Base-by-base conservation (phyloP, 2,888 invertebrate genomes). In the Limulus polyphemus region DNA sequence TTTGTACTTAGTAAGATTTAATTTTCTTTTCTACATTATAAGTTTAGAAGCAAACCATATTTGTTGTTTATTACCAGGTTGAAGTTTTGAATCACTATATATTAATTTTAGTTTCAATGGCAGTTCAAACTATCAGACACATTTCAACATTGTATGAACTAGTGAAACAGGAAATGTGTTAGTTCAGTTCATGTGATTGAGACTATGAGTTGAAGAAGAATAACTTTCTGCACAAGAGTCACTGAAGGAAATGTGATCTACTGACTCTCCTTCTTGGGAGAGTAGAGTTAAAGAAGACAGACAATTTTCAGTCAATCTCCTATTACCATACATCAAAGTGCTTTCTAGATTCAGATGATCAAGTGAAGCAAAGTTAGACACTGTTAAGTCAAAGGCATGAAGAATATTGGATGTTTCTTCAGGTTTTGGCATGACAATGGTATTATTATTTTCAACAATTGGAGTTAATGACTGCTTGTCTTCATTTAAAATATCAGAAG, bases 151-250 rank as follows among this genome's bases (percentile, higher is more conserved):
- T 32, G 32, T 32, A 32, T 32, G 32, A 32, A 32, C 32, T 32
- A 32, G 32, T 32, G 32, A 2, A 32, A 32, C 32, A 32, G 2
- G 4, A 32, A 32, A 32, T 32, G 32, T 32, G 4, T 32, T 32
- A 3, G 2, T 60, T 60, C 49, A 12, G 16, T 49, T 51, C 10
- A 17, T 16, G 47, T 46, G 49, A 57, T 47, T 60, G 48, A 60
- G 63, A 55, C 66, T 67, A 47, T 67, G 61, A 10, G 66, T 65
- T 5, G 64, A 64, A 47, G 65, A 65, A n/a, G 64, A 62, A 55
- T 64, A 67, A 55, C 64, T 67, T 49, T 67, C 66, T 0, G 66
- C 66, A 49, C 66, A 67, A 13, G 66, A 67, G 49, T 67, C 66
- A 49, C 64, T 64, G n/a, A 67, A 62, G 17, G 64, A 64, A 17